Base-by-base conservation (phyloP, 2,113 vertebrate species). In the Geococcyx californianus region DNA sequence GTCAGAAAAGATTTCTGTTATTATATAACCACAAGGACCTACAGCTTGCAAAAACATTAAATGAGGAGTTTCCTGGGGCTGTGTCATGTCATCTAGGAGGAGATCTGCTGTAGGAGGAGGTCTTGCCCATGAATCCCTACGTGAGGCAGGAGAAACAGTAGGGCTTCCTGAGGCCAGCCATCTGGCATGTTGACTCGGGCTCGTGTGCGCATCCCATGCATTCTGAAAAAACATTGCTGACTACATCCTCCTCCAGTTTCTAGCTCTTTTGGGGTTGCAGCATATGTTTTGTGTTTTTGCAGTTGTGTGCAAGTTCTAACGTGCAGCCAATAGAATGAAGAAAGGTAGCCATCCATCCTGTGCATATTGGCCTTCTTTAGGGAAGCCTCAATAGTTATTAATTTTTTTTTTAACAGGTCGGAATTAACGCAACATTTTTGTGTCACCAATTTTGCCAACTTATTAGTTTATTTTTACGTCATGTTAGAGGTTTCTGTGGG, bases 31-130 rank as follows among this genome's bases (percentile, higher is more conserved):
- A 4, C 29, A 29, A 2, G 2, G 16, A 42, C 47, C 10, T 59
- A 16, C 19, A 58, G 4, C 19, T 73, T 4, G 0, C 10, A 45
- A 10, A 56, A 59, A 3, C 20, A 10, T 16, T 3, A 31, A 29
- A 7, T 19, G 11, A 66, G 52, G 28, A 74, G n/a, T 8, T 59
- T 77, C 36, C 31, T 73, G 34, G 45, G 55, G 11, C 52, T 81
- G 28, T 38, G 49, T 36, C 24, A 3, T 0, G 0, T 64, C 54
- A 7, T 42, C 16, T 34, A 29, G 7, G 1, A 68, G 38, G 51
- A 78, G 28, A 51, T 26, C 38, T 89, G 63, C 29, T 9, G 1
- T 23, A 4, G 44, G 20, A 52, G n/a, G 2, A 2, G 5, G 3
- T 52, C 34, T 47, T 49, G 59, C 63, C 9, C 2, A 0, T 29